phyloP scores from a whole-genome alignment of 2,797 vertebrate genomes.

The Micromesistius poutassou region DNA sequence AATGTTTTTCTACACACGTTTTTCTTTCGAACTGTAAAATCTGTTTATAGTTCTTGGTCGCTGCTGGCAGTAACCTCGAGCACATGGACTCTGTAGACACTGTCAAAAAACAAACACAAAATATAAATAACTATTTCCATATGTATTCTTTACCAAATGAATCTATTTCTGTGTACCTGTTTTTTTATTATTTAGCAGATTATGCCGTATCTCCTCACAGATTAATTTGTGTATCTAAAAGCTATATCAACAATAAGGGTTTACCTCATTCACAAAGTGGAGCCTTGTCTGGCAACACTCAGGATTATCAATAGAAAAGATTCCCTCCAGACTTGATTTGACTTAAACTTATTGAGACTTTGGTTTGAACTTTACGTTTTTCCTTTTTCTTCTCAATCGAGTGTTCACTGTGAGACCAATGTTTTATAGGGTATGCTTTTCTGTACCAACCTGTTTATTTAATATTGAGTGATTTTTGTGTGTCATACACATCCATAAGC shows the following conservation, averaged over 20 bases:
- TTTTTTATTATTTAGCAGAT: conserved; percentile 17
- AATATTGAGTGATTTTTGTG: background rate
- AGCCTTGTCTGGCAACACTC: conserved; percentile 9
- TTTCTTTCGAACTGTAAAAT: conserved; percentile 33
- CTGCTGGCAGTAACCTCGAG: conserved; percentile 74
- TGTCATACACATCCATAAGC: background rate
- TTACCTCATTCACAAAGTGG: conserved; percentile 57
- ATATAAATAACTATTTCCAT: conserved; percentile 25
- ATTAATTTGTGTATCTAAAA: conserved; percentile 41
- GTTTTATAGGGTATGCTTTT: conserved; percentile 8
- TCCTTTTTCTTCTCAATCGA: conserved; percentile 22
- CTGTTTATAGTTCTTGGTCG: conserved; percentile 51
- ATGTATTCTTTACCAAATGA: conserved; percentile 33
- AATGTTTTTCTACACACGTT: conserved; percentile 25
- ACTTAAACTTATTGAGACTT: conserved; percentile 51
- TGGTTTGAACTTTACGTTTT: conserved; percentile 26
- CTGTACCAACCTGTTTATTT: conserved; percentile 4
- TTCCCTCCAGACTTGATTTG: conserved; percentile 56
- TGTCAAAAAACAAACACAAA: conserved; percentile 33
- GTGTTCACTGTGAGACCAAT: conserved; percentile 12
- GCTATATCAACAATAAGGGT: conserved; percentile 61
- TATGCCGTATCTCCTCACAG: conserved; percentile 30
- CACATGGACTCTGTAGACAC: conserved; percentile 46
- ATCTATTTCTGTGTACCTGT: conserved; percentile 27
- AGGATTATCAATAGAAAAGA: conserved; percentile 38